phyloP scores from a whole-genome alignment of 1,140 invertebrate genomes.

The Sipha flava region DNA sequence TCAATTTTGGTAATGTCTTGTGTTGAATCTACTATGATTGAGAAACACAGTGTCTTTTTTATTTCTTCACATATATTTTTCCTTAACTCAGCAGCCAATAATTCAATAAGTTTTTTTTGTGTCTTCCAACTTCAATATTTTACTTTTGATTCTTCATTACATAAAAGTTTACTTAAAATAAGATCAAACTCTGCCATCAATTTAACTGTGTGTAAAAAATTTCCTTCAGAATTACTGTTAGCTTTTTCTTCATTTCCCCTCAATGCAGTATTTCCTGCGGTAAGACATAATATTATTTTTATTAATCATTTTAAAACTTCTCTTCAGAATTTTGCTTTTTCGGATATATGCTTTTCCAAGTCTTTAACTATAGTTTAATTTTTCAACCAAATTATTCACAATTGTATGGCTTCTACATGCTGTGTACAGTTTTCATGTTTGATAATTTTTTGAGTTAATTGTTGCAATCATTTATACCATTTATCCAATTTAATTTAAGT shows the following conservation, averaged over 20 bases:
- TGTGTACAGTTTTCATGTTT: too few species aligned
- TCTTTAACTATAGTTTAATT: background rate
- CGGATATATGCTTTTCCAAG: background rate
- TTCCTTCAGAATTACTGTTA: background rate
- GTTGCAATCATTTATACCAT: too few species aligned
- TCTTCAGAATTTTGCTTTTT: background rate
- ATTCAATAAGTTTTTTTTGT: background rate
- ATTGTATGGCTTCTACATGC: background rate
- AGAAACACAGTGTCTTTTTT: background rate
- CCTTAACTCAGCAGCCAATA: background rate
- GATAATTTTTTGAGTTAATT: too few species aligned
- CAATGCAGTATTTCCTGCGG: background rate
- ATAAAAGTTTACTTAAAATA: background rate
- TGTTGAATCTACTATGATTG: background rate
- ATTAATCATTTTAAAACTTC: background rate
- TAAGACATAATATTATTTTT: background rate
- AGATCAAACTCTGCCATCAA: constrained; percentile 1
- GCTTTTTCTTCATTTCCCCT: background rate
- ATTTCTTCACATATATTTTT: background rate
- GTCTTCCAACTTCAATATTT: background rate
- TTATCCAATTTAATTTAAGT: background rate
- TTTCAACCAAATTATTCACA: background rate
- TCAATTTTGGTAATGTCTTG: constrained; percentile 12
- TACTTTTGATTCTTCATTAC: background rate
- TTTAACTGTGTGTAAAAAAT: background rate